These are phyloP conservation scores for Stenichneumon culpator DNA, from an alignment of 2,888 invertebrate species.

Conservation along the genomic window DNA sequence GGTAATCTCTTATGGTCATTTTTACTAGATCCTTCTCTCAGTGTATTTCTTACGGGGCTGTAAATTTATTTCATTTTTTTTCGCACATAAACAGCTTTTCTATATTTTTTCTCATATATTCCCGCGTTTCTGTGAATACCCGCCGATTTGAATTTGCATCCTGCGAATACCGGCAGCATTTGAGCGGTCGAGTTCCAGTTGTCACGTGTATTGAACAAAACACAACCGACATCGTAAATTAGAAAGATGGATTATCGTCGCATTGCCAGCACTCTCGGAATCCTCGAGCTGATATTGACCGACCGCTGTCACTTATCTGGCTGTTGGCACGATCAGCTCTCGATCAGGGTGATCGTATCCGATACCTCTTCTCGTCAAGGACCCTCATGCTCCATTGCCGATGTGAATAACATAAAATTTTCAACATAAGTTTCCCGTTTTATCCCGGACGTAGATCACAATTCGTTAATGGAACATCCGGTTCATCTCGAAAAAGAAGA, in stretches of 20 bases:
- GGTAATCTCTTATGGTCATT: too few species aligned
- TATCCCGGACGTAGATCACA: conserved; percentile 16
- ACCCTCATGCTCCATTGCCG: background rate
- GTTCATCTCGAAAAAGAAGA: conserved; percentile 33
- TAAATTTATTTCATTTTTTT: too few species aligned
- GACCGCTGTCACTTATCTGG: background rate
- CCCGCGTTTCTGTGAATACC: background rate
- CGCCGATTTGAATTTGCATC: too few species aligned
- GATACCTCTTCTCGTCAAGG: conserved; percentile 1
- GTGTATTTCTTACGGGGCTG: too few species aligned
- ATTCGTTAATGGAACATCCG: conserved; percentile 60
- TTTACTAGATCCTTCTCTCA: too few species aligned
- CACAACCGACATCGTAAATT: background rate
- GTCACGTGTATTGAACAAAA: background rate
- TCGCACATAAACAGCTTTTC: background rate
- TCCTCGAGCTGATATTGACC: conserved; percentile 10
- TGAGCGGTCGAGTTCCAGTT: background rate
- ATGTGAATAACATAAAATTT: background rate
- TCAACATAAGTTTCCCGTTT: background rate
- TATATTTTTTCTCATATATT: background rate
- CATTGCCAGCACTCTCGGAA: background rate
- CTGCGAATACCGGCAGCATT: too few species aligned
- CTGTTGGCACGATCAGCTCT: background rate
- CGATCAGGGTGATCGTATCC: background rate
- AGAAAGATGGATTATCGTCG: conserved; percentile 11